phyloP scores from a whole-genome alignment of 2,888 invertebrate species.

The Drosophila mercatorum region DNA sequence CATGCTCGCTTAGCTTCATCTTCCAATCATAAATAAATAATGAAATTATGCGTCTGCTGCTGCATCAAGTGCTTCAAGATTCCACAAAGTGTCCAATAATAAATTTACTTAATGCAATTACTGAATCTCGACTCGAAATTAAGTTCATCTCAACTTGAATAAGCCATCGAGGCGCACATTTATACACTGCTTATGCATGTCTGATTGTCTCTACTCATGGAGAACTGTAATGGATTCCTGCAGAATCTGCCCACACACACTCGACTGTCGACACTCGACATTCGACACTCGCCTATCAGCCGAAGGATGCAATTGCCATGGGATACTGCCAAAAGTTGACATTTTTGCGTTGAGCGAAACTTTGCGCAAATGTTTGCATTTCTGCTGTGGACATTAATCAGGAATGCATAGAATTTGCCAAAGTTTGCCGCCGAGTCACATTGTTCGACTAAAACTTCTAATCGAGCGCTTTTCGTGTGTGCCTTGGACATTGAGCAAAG shows the following conservation, averaged over 20 bases:
- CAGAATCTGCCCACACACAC: neutral
- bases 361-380: constrained; percentile 70
- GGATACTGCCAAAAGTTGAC: constrained; percentile 25
- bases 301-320: neutral
- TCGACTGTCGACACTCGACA: neutral
- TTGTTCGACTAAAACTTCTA: constrained; percentile 44
- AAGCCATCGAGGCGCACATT: neutral
- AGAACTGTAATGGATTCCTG: neutral
- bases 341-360: constrained; percentile 25
- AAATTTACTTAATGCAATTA: constrained; percentile 21
- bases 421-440: constrained; percentile 58
- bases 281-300: neutral
- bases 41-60: constrained; percentile 41
- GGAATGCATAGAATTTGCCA: constrained; percentile 80
- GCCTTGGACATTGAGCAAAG: constrained; percentile 41
- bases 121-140: neutral
- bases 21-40: constrained; percentile 37
- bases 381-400: constrained; percentile 78
- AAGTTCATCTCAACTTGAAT: neutral
- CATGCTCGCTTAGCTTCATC: constrained; percentile 15
- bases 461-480: constrained; percentile 38
- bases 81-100: constrained; percentile 1
- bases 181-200: neutral
- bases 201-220: neutral
- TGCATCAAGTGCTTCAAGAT: neutral